Base-by-base conservation (phyloP, 1,140 invertebrate genomes). In the Neodiprion lecontei region DNA sequence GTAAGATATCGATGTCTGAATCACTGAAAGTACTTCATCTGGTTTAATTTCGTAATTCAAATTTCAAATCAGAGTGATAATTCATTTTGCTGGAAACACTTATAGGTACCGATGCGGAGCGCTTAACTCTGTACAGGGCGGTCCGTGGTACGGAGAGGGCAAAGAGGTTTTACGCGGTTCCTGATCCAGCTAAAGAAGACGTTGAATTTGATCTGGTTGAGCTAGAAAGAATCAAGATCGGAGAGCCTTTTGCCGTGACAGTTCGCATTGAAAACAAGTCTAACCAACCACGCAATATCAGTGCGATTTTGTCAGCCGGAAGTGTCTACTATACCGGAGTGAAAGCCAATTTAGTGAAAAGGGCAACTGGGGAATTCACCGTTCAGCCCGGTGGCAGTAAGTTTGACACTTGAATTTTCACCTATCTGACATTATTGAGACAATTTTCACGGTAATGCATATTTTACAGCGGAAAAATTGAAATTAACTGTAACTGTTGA, bases 271-370 rank as follows among this genome's bases (percentile, higher is more conserved):
- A 90, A 67, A 95, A 95, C 77, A 92, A 90, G 78, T 91, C 92
- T 9, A 79, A 89, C 3, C 85, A 93, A 79, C 85, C 86, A 9
- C 83, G 95, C 66, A 91, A 86, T 3, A 90, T 96, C 23, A 90
- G 92, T 70, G 91, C 92, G 0, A 90, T 91, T 8, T 79, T 95
- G 48, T 90, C 91, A 9, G 91, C 93, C 0, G 91, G 89, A 8
- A 94, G 92, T 77, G 90, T 95, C n/a, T 95, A 92, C 83, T 96
- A 95, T 81, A 96, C 92, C 23, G 95, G 95, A 48, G 90, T 95
- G 48, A 92, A 90, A 81, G 92, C 91, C 0, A 88, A 92, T 10
- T 81, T 91, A 50, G 89, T 96, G 11, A 95, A 94, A 84, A 92
- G 91, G 83, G 90, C 92, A 1, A 89, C 92, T 66, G 93, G 91